Percentiles rank a stretch among this genome's conserved stretches.
Conservation (phyloP, 2,888 invertebrate genomes). For the Leucophenga maculata region DNA sequence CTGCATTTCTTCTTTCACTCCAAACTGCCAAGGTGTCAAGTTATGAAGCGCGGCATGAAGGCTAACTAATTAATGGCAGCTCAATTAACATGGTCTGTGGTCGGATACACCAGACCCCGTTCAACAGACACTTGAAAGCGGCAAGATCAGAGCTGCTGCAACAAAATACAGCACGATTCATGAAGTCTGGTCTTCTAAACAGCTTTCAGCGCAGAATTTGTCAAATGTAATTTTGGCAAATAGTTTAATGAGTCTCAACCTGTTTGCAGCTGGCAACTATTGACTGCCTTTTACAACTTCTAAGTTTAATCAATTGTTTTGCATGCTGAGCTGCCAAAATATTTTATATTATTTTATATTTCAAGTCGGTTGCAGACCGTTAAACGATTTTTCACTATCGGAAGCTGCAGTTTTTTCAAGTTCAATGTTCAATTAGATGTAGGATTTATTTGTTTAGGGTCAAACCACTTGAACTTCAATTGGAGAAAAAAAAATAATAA, state of each 20-base stretch:
- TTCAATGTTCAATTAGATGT: slow-evolving; percentile 55
- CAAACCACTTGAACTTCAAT: slow-evolving; percentile 60
- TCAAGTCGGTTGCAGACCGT: neutral
- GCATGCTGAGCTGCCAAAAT: neutral
- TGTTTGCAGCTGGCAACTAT: neutral
- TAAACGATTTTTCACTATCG: too few species aligned
- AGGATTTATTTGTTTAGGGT: slow-evolving; percentile 45
- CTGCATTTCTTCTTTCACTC: neutral
- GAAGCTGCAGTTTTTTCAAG: slow-evolving; percentile 9
- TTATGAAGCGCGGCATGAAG: slow-evolving; percentile 16
- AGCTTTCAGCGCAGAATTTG: slow-evolving; percentile 5
- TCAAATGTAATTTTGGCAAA: slow-evolving; percentile 10
- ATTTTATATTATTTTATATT: neutral
- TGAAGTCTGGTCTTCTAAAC: neutral
- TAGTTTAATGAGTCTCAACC: neutral
- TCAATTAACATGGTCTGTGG: too few species aligned
- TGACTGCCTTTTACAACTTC: too few species aligned
- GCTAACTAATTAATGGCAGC: slow-evolving; percentile 10
- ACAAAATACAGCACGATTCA: too few species aligned
- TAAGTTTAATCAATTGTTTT: neutral
- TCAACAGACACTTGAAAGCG: neutral
- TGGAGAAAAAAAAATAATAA: slow-evolving; percentile 26
- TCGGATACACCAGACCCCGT: neutral
- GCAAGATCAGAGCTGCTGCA: neutral
- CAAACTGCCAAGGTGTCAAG: slow-evolving; percentile 5